Base-by-base conservation (phyloP, 2,888 invertebrate species). In the Xanthostigma xanthostigma region DNA sequence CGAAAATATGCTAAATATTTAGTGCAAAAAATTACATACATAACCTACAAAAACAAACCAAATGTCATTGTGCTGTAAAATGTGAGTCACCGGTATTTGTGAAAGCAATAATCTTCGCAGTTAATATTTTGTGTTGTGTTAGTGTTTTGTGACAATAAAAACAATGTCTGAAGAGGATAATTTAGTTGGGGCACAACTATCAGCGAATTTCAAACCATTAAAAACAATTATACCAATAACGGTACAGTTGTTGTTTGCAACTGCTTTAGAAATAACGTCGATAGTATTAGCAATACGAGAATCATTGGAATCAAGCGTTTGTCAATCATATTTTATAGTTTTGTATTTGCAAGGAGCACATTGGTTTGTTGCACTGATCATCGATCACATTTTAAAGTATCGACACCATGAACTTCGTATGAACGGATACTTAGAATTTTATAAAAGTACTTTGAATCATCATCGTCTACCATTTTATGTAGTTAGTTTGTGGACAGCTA, bases 371-470 rank as follows among this genome's bases (percentile, higher is more conserved):
- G 74, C 76, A 44, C 64, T 72, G 60, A 55, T 76, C 27, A 63
- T 76, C 49, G 76, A 81, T 64, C 73, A 76, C 58, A 60, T 76
- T 44, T 65, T 76, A 1, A 76, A 76, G 59, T 64, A 64, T 36
- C 73, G 70, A 56, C 83, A 83, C 58, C 74, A 79, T 51, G 66
- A 70, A 52, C 61, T 81, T 39, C 69, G 80, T 49, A 66, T 81
- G 52, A 73, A 74, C 57, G 82, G 83, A 3, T 81, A 81, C 58
- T 69, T 81, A 50, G 80, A 82, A 46, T 82, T 82, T 59, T 77
- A 81, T 61, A 75, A 78, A 50, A 71, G 74, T 9, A 78, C 75
- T 0, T 70, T 72, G 54, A 67, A 70, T 49, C 75, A 76, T 46
- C 74, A 76, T 55, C 70, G 75, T 48, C 64, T 78, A 12, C 80